A percentile compares a stretch with the other conserved stretches of the same genome.
Evolutionary conservation across 2,888 invertebrate genomes (phyloP).

Genomic region (Sarcophaga subvicina): DNA sequence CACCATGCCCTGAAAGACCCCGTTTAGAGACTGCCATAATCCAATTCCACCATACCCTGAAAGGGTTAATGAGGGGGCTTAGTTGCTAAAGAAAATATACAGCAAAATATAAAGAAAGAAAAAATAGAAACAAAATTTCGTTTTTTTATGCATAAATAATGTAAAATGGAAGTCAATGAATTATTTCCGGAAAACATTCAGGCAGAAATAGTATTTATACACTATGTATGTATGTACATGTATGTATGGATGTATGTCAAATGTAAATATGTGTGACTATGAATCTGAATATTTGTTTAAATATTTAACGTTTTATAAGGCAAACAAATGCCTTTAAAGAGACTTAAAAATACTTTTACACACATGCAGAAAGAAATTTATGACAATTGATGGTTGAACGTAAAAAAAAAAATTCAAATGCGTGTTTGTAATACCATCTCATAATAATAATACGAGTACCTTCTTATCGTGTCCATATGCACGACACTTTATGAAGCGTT

Average conservation of each 20-base stretch:
- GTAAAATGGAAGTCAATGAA: constrained; percentile 65
- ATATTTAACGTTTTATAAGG: constrained; percentile 57
- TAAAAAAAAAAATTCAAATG: not conserved
- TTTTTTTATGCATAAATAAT: constrained; percentile 36
- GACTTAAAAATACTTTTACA: constrained; percentile 23
- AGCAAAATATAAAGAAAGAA: not conserved
- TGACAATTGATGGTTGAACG: not conserved
- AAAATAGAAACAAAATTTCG: constrained; percentile 14
- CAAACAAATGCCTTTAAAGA: constrained; percentile 54
- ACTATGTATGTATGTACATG: no score
- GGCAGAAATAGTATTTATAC: constrained; percentile 1
- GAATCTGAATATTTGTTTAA: constrained; percentile 12
- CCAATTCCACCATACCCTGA: not conserved
- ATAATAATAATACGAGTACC: not conserved
- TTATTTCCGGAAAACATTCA: constrained; percentile 66
- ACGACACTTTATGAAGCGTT: no score
- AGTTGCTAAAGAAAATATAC: not conserved
- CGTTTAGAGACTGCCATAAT: no score
- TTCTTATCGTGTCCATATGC: not conserved
- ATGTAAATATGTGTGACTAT: not conserved
- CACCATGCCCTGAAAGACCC: not conserved
- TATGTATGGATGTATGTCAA: not conserved
- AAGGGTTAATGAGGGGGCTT: constrained; percentile 13
- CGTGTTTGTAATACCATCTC: constrained; percentile 23
- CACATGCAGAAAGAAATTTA: constrained; percentile 11